Conservation (phyloP, 2,113 vertebrate species). For the Chauna torquata region DNA sequence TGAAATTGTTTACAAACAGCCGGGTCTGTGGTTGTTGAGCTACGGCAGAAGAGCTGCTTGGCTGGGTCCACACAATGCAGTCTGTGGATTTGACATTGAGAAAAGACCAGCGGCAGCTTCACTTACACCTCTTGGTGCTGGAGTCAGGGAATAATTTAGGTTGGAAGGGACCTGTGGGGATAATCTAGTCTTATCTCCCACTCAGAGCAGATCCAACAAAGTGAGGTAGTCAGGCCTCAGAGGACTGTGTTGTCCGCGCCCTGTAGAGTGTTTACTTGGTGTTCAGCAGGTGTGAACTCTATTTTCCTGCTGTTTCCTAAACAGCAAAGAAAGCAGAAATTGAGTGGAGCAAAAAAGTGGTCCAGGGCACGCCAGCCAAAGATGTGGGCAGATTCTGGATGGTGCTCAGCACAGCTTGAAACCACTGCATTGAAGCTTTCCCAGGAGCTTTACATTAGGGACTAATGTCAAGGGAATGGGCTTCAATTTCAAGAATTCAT, state of each 20-base stretch:
- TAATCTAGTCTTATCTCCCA: too few relatives aligned
- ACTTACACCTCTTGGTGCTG: too few relatives aligned
- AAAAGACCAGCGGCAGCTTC: too few relatives aligned
- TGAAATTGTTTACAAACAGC: not conserved
- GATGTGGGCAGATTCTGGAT: not conserved
- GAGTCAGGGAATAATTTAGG: too few relatives aligned
- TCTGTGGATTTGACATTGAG: too few relatives aligned
- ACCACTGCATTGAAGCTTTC: not conserved
- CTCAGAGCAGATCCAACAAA: too few relatives aligned
- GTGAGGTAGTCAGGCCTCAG: too few relatives aligned
- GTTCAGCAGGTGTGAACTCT: not conserved
- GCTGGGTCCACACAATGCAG: too few relatives aligned
- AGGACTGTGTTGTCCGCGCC: not conserved
- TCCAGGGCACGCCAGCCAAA: not conserved
- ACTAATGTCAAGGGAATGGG: not conserved
- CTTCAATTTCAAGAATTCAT: not conserved
- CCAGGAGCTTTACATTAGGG: not conserved
- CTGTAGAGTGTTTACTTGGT: not conserved
- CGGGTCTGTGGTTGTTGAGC: not conserved
- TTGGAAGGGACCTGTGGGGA: too few relatives aligned
- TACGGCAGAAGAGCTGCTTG: too few relatives aligned
- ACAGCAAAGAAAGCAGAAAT: not conserved
- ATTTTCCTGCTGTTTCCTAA: not conserved
- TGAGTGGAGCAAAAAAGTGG: not conserved
- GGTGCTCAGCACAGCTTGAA: not conserved